phyloP scores from a whole-genome alignment of 2,113 vertebrate genomes.

The Corythoichthys intestinalis region DNA sequence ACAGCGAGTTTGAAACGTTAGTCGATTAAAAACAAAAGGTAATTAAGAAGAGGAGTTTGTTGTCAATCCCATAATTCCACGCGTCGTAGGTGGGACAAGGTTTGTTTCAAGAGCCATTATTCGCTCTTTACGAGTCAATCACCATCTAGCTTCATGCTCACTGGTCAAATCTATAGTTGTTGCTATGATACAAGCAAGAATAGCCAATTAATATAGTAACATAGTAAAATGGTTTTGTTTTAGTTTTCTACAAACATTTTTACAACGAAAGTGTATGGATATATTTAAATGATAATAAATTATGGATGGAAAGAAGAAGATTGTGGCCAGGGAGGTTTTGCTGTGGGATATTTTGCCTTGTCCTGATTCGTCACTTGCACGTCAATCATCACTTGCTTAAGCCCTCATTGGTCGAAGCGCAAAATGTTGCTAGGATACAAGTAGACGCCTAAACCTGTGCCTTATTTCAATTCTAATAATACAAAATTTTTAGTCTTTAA shows the following conservation, averaged over 20 bases:
- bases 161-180: slow-evolving; percentile 43
- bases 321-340: neutral
- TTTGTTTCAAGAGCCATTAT: slow-evolving; percentile 8
- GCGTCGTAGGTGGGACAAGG: slow-evolving; percentile 16
- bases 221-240: fast-evolving
- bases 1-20: neutral
- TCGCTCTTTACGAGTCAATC: slow-evolving; percentile 33
- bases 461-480: too few relatives aligned
- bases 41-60: slow-evolving; percentile 24
- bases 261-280: neutral
- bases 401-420: neutral
- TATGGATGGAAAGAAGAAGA: neutral
- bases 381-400: neutral
- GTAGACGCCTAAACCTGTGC: neutral
- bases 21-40: neutral
- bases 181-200: slow-evolving; percentile 64
- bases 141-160: neutral
- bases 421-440: neutral
- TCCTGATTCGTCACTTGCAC: neutral
- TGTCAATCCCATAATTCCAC: slow-evolving; percentile 52
- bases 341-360: neutral
- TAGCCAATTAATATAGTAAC: neutral
- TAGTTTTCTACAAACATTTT: neutral
- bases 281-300: neutral
- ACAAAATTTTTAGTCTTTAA: neutral